Evolutionary conservation across 1,140 invertebrate species (phyloP), one percentile per base, ranked within the genome.

Genomic region (Drosophila ogumai): DNA sequence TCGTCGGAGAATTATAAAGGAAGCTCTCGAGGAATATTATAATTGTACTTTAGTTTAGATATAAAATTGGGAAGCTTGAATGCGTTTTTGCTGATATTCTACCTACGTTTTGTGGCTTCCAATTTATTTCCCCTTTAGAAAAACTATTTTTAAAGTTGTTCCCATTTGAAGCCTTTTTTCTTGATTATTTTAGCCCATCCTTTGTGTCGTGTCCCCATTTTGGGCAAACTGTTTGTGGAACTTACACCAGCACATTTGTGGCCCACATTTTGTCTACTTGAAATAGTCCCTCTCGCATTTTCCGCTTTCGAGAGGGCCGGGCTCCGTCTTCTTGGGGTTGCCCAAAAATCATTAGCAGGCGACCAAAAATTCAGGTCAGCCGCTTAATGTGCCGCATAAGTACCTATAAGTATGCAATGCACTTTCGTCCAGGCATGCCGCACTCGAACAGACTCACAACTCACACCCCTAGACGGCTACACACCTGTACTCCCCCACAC

Each of bases 321-420:
- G 17, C 17, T 41, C 12, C 34, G 36, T 49, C 40, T 65, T 57
- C 50, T 77, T 69, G 32, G 54, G 47, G 57, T 69, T 41, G 54
- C 19, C 71, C 67, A 58, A 85, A 76, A 81, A 81, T 68, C 79
- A 80, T 85, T 84, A 76, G 81, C 63, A 81, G 57, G 44, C 72
- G 44, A 57, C 64, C 63, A 17, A 50, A 49, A 68, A 84, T 85
- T 85, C 41, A 85, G 81, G 81, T 87, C 82, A 88, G 67, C 84
- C 75, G 64, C 80, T 50, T 75, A 87, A 86, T 87, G 82, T 76
- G 82, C 64, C 82, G 79, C 82, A 79, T 80, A 88, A 87, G 82
- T 84, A 86, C 80, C 82, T 77, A 79, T 80, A 88, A 87, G 82
- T 84, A 84, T 87, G 80, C 80, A 69, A 80, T 87, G 82, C 80